phyloP scores from a whole-genome alignment of 2,113 vertebrate genomes.

The Alaudala cheleensis region DNA sequence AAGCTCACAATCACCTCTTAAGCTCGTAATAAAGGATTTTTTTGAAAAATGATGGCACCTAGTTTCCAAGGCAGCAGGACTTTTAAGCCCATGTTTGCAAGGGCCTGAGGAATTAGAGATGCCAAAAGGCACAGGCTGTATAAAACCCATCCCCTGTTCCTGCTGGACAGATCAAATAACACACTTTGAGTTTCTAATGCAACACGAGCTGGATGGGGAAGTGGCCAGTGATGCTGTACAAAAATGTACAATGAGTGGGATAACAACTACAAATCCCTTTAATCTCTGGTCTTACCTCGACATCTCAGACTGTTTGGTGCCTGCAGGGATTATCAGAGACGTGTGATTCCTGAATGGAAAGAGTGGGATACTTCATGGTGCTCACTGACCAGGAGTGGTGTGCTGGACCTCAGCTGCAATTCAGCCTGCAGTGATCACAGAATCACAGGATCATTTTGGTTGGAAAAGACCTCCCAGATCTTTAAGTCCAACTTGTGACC shows the following conservation, averaged over 20 bases:
- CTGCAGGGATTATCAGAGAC: background rate
- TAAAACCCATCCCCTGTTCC: conserved; percentile 10
- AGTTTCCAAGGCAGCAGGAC: conserved; percentile 47
- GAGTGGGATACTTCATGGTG: background rate
- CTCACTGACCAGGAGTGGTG: background rate
- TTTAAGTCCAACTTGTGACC: background rate
- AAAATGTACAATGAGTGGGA: background rate
- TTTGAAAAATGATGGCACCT: conserved; percentile 32
- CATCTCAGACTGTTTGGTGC: background rate
- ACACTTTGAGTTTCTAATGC: background rate
- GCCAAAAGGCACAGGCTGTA: background rate
- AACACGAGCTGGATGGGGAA: background rate
- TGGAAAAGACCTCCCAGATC: background rate
- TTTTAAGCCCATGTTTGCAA: background rate
- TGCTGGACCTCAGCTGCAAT: background rate
- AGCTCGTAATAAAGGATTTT: background rate
- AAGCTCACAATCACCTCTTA: background rate
- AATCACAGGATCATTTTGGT: background rate
- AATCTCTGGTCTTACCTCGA: background rate
- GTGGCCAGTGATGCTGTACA: background rate
- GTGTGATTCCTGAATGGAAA: background rate
- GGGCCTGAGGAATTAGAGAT: background rate
- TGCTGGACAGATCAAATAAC: background rate
- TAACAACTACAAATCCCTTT: conserved; percentile 22
- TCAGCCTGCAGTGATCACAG: background rate